phyloP scores from a whole-genome alignment of 2,113 vertebrate species.

The Chloroceryle aenea region DNA sequence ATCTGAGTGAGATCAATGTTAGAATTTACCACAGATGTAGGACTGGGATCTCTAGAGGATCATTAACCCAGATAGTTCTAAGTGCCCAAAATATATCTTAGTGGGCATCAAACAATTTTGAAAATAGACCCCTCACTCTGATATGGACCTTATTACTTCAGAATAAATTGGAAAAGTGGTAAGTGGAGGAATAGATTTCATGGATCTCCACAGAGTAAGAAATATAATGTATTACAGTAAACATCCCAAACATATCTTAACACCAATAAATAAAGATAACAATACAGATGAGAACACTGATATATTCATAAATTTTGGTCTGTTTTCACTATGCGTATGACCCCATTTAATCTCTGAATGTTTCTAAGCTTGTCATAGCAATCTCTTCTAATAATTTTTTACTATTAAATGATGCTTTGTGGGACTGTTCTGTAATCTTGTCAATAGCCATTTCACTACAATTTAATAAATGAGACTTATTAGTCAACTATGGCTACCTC shows the following conservation, averaged over 20 bases:
- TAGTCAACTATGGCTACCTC: background rate
- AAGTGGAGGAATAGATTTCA: background rate
- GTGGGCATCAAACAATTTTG: rapidly evolving
- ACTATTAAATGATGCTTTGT: background rate
- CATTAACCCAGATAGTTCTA: background rate
- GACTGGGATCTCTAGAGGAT: background rate
- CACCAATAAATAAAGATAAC: background rate
- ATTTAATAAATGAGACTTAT: background rate
- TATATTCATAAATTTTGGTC: background rate
- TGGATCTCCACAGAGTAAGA: background rate
- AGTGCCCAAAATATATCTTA: background rate
- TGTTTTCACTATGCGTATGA: background rate
- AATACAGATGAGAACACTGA: background rate
- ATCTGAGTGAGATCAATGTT: background rate
- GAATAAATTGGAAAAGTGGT: background rate
- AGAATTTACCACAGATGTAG: background rate
- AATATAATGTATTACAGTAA: background rate
- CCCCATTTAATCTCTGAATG: background rate
- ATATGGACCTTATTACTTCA: background rate
- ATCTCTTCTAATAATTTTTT: background rate
- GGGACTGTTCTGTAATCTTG: background rate
- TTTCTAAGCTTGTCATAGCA: background rate
- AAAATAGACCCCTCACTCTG: background rate
- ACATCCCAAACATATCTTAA: background rate
- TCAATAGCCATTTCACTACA: background rate